These are phyloP conservation scores for Choreutis nemorana DNA, from an alignment of 2,888 invertebrate genomes.

Conservation along the genomic window DNA sequence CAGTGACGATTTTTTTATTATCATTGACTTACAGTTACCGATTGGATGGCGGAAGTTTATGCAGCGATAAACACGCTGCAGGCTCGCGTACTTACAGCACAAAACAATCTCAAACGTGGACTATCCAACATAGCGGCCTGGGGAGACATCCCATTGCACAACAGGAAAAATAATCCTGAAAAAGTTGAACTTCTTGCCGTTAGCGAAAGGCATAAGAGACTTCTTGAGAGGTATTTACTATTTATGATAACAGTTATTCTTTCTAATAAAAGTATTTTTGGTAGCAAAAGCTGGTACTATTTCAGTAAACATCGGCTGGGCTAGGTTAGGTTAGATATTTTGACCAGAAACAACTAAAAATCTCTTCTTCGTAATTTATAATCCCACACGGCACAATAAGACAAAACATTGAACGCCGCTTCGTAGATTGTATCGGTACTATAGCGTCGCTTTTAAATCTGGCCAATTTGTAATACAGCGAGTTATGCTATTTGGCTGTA, in stretches of 20 bases:
- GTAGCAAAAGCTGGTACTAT: too few species aligned
- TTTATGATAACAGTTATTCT: slow-evolving; percentile 20
- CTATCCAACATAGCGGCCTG: slow-evolving; percentile 70
- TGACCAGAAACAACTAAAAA: too few species aligned
- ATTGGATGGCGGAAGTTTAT: slow-evolving; percentile 75
- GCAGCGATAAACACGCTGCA: slow-evolving; percentile 75
- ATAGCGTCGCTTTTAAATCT: too few species aligned
- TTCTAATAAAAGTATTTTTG: not conserved
- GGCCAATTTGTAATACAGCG: too few species aligned
- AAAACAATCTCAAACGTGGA: slow-evolving; percentile 70
- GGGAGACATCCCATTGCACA: slow-evolving; percentile 78
- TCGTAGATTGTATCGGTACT: too few species aligned
- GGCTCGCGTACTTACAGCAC: slow-evolving; percentile 71
- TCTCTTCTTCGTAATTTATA: too few species aligned
- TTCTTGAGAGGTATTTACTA: slow-evolving; percentile 64
- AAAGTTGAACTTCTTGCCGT: slow-evolving; percentile 62
- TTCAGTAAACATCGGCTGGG: too few species aligned
- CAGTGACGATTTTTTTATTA: too few species aligned
- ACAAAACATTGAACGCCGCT: too few species aligned
- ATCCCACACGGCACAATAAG: too few species aligned
- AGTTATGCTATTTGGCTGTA: too few species aligned
- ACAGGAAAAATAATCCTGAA: slow-evolving; percentile 65
- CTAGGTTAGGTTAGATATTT: too few species aligned
- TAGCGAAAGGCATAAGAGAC: slow-evolving; percentile 60
- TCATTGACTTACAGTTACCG: slow-evolving; percentile 52